Evolutionary conservation across 2,888 invertebrate genomes (phyloP).

Genomic region (Chaitophorus viminalis): DNA sequence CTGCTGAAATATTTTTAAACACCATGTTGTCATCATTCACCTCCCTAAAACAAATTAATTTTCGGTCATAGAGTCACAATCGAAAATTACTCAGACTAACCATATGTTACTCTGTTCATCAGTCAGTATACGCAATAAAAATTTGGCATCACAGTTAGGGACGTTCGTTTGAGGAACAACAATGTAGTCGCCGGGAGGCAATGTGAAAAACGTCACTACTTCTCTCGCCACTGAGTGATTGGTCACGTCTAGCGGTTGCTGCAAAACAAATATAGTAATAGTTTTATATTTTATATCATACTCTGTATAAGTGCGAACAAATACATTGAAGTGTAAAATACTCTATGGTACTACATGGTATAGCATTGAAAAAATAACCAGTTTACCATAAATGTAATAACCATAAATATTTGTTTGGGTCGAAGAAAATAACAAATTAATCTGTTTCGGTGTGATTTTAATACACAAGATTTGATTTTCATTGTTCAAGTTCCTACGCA

Average conservation of each 20-base stretch:
- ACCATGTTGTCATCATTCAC: conserved; percentile 81
- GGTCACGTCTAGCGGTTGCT: conserved; percentile 76
- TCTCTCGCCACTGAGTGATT: conserved; percentile 75
- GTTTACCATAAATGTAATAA: not conserved
- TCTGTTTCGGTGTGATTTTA: conserved; percentile 7
- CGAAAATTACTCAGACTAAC: conserved; percentile 67
- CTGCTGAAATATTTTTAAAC: conserved; percentile 73
- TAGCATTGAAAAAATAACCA: not conserved
- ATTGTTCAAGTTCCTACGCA: too few relatives aligned
- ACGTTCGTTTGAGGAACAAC: conserved; percentile 78
- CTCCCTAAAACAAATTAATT: conserved; percentile 71
- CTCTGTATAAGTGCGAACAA: too few relatives aligned
- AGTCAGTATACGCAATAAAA: conserved; percentile 77
- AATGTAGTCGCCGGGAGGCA: conserved; percentile 79
- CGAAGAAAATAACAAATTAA: not conserved
- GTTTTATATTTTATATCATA: too few relatives aligned
- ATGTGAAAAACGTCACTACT: conserved; percentile 79
- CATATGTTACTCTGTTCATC: conserved; percentile 80
- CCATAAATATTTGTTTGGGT: not conserved
- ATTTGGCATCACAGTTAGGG: conserved; percentile 77
- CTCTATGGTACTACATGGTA: too few relatives aligned
- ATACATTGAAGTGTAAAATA: too few relatives aligned
- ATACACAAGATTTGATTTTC: too few relatives aligned
- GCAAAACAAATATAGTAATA: conserved; percentile 64
- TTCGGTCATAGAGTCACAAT: not conserved